phyloP scores from a whole-genome alignment of 2,113 vertebrate genomes.

The Periophthalmus modestus region DNA sequence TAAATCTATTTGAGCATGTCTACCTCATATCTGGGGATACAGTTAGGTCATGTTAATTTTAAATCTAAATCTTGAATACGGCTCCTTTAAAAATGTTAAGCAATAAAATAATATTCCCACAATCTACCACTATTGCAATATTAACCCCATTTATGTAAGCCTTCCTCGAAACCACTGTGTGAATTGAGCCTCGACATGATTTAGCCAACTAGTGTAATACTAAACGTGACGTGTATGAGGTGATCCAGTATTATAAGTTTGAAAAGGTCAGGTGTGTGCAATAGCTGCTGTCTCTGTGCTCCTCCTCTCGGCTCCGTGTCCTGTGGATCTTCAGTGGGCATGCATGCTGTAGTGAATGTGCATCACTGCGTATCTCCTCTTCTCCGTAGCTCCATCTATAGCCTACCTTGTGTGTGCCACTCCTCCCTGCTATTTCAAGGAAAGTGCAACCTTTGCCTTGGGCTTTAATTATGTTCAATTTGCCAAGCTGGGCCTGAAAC shows the following conservation, averaged over 20 bases:
- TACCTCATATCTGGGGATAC: no score
- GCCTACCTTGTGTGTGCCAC: conserved; percentile 63
- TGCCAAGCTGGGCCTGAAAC: conserved; percentile 81
- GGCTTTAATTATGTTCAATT: conserved; percentile 86
- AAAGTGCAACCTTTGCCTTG: conserved; percentile 82
- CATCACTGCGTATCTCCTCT: conserved; percentile 54
- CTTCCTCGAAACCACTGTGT: not conserved
- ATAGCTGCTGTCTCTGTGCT: conserved; percentile 14
- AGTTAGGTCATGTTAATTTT: no score
- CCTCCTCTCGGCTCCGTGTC: conserved; percentile 23
- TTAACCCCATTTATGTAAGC: not conserved
- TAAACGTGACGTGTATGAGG: not conserved
- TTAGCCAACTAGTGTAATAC: not conserved
- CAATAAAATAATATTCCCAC: no score
- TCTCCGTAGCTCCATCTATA: conserved; percentile 41
- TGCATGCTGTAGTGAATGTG: conserved; percentile 58
- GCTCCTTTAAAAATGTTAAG: no score
- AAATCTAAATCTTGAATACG: no score
- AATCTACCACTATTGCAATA: not conserved
- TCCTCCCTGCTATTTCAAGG: conserved; percentile 75
- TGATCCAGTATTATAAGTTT: not conserved
- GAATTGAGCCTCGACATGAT: not conserved
- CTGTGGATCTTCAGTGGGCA: conserved; percentile 41
- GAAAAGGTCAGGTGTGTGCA: conserved; percentile 4
- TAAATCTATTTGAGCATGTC: no score